Conservation (phyloP, 2,113 vertebrate genomes). For the Gorsachius goisagi region DNA sequence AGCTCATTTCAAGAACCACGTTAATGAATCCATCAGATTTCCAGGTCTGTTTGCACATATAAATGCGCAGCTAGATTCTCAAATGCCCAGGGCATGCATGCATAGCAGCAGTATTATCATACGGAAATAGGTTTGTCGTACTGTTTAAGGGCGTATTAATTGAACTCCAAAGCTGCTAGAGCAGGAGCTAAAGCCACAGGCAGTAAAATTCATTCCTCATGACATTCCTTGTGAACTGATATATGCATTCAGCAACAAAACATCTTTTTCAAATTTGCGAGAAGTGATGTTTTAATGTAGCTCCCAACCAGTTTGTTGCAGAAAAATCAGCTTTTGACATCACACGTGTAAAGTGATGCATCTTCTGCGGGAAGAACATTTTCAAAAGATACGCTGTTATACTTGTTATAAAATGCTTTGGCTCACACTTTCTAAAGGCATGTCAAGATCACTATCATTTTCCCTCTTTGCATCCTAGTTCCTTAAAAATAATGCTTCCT, state of each 20-base stretch:
- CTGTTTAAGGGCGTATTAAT: conserved; percentile 12
- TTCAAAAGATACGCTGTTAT: not conserved
- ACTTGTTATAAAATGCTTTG: not conserved
- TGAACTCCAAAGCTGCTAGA: conserved; percentile 1
- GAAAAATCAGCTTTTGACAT: not conserved
- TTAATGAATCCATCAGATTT: conserved; percentile 17
- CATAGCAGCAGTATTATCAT: conserved; percentile 25
- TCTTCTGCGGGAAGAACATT: not conserved
- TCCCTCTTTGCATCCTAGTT: not conserved
- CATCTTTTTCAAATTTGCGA: not conserved
- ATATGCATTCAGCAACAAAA: not conserved
- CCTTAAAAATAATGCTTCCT: not conserved
- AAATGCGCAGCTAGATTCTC: conserved; percentile 34
- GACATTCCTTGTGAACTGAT: not conserved
- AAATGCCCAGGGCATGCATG: conserved; percentile 22
- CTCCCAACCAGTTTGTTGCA: not conserved
- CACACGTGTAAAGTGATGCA: not conserved
- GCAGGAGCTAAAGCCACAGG: conserved; percentile 22
- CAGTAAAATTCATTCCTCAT: conserved; percentile 1
- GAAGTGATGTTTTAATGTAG: not conserved
- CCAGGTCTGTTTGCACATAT: conserved; percentile 35
- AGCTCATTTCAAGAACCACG: not conserved
- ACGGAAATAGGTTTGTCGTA: conserved; percentile 38
- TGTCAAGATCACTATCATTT: not conserved
- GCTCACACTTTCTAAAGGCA: not conserved